phyloP scores from a whole-genome alignment of 2,888 invertebrate species.

The Magallana nippona region DNA sequence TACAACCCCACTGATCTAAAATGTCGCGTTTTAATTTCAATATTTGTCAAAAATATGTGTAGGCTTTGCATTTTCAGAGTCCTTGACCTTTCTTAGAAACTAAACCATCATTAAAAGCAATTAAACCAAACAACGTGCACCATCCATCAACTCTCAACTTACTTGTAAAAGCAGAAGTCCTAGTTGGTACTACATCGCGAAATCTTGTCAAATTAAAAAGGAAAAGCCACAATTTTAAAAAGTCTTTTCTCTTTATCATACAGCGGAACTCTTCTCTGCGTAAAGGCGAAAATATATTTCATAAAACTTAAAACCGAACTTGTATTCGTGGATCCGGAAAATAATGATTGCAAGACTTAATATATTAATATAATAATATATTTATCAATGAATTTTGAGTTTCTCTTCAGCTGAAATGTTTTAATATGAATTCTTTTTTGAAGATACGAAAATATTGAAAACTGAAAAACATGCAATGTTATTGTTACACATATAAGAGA shows the following conservation, averaged over 20 bases:
- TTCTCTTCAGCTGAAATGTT: no score
- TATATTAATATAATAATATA: background rate
- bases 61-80: background rate
- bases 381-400: background rate
- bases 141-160: background rate
- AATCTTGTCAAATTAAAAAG: background rate
- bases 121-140: background rate
- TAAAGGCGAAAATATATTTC: background rate
- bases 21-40: no score
- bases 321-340: background rate
- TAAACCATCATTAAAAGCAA: background rate
- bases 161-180: background rate
- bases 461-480: no score
- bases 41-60: background rate
- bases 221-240: background rate
- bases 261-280: background rate
- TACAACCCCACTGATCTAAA: no score
- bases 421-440: no score
- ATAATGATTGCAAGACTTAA: background rate
- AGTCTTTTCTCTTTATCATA: background rate
- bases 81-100: constrained; percentile 12
- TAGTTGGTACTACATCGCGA: background rate
- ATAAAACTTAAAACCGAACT: background rate
- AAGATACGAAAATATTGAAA: no score
- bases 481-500: no score